Evolutionary conservation across 2,797 vertebrate species (phyloP), one percentile per base, ranked within the genome.

Genomic region (Acanthurus leucopareius): DNA sequence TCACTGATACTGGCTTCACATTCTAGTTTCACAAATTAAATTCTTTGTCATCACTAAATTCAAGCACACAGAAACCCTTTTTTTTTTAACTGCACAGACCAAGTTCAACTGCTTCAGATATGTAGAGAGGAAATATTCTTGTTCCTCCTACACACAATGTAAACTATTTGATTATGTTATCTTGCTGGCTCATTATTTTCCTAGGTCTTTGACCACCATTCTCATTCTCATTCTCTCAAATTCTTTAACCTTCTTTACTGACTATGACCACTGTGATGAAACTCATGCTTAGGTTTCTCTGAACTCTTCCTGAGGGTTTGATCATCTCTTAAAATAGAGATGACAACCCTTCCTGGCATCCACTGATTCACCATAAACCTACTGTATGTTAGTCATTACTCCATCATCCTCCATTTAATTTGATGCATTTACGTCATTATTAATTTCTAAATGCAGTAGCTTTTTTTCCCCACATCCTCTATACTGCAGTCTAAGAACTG

Each of bases 381-480:
- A 22, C 35, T 56, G 42, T 45, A 28, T 62, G 17, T 68, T 71
- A 63, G 49, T 61, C 58, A 40, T 72, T 52, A n/a, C 10, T 58
- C 28, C 1, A 45, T 49, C 42, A 68, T 63, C 67, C 22, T 60
- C 67, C 57, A 56, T 52, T 64, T 75, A 32, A 56, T 79, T 72
- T 70, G 17, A 54, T 62, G 71, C 51, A 67, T 65, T 49, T 53
- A 63, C 45, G 51, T 75, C 48, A 77, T 67, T 71, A 20, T 73
- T 75, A 72, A 1, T 45, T 71, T 64, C 25, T 53, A 58, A 63
- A 63, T 63, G 60, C 60, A 65, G 68, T 45, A 69, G 13, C 63
- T 19, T 4, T 56, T 22, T 44, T 42, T 45, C n/a, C 28, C 53
- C 25, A 47, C 59, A 66, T 58, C 54, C 48, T 58, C 47, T 20